Conservation (phyloP, 2,113 vertebrate genomes). For the Dolichallabes microphthalmus region DNA sequence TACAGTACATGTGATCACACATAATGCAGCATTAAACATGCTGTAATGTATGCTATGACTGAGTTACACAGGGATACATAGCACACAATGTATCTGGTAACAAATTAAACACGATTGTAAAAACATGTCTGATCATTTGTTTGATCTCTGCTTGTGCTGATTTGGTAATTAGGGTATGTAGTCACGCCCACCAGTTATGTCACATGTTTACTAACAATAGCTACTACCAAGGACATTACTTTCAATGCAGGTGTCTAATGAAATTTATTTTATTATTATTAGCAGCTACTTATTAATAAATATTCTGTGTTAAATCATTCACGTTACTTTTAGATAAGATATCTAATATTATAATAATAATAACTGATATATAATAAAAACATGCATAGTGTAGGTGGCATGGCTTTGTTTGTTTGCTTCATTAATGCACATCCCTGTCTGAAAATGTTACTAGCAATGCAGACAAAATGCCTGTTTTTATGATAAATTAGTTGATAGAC, state of each 20-base stretch:
- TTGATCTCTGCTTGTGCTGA: conserved; percentile 1
- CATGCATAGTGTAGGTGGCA: not conserved
- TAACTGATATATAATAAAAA: not conserved
- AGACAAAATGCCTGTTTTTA: not conserved
- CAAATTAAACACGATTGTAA: conserved; percentile 62
- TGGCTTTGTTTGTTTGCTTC: not conserved
- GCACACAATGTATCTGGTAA: conserved; percentile 55
- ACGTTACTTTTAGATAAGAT: not conserved
- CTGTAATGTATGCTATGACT: conserved; percentile 31
- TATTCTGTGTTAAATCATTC: not conserved
- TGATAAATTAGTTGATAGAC: not conserved
- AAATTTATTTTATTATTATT: not conserved
- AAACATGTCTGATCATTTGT: conserved; percentile 40
- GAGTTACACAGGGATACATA: conserved; percentile 38
- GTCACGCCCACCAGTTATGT: not conserved
- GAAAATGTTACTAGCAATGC: not conserved
- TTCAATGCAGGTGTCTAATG: no score
- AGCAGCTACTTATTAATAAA: not conserved
- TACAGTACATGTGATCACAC: conserved; percentile 50
- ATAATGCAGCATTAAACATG: conserved; percentile 27
- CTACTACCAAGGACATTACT: not conserved
- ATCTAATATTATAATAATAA: not conserved
- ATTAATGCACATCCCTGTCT: not conserved
- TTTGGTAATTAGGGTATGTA: not conserved
- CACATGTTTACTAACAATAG: conserved; percentile 15